Conservation (phyloP, 2,888 invertebrate genomes). For the Mythimna lalbum region DNA sequence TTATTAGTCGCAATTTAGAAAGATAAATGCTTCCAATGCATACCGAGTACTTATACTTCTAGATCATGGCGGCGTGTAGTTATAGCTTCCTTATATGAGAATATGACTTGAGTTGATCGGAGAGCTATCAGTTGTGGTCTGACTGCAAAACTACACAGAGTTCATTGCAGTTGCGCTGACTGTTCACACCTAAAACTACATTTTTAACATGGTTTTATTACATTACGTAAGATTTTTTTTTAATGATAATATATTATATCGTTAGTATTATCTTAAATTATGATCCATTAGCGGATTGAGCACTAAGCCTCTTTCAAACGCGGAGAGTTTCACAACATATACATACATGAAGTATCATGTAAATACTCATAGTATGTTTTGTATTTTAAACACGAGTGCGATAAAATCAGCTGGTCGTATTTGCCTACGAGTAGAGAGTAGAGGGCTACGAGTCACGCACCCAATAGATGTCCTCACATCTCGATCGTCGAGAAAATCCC, state of each 20-base stretch:
- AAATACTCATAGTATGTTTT: not conserved
- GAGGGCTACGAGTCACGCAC: not conserved
- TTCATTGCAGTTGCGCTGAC: not conserved
- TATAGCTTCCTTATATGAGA: constrained; percentile 35
- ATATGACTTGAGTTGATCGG: constrained; percentile 35
- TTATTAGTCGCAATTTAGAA: constrained; percentile 82
- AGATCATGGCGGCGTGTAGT: constrained; percentile 20
- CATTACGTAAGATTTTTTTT: constrained; percentile 16
- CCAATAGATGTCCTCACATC: not conserved
- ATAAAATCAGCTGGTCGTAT: not conserved
- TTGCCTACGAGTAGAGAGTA: not conserved
- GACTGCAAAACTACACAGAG: not conserved
- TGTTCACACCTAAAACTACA: not conserved
- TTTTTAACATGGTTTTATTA: not conserved
- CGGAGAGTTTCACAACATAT: too few species aligned
- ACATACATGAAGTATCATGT: not conserved
- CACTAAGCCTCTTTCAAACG: not conserved
- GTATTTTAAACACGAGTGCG: not conserved
- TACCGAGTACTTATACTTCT: constrained; percentile 40
- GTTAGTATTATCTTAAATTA: not conserved
- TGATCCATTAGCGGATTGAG: not conserved
- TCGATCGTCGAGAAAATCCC: not conserved
- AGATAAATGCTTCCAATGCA: constrained; percentile 76
- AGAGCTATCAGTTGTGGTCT: constrained; percentile 16
- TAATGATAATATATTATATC: not conserved